Percentiles rank a stretch among this genome's conserved stretches.
phyloP scores from a whole-genome alignment of 2,113 vertebrate genomes.

The Sitta europaea region DNA sequence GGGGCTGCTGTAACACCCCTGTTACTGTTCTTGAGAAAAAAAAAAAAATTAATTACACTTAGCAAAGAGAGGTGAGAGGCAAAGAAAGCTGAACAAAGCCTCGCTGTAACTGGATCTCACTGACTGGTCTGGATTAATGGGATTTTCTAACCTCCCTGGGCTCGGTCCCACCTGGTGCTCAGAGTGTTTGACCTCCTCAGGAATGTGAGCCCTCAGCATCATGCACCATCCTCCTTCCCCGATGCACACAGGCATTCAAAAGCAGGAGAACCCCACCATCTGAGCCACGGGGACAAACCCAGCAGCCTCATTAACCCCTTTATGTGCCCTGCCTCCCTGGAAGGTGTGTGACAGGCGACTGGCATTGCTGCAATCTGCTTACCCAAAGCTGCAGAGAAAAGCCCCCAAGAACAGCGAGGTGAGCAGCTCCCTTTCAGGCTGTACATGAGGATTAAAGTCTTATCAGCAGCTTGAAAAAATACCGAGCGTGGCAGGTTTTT shows the following conservation, averaged over 20 bases:
- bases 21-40: neutral
- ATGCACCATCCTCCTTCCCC: neutral
- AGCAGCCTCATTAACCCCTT: neutral
- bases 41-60: neutral
- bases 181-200: neutral
- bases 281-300: neutral
- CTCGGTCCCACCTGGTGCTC: neutral
- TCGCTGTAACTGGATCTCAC: neutral
- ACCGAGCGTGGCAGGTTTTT: neutral
- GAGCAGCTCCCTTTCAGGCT: neutral
- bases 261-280: neutral
- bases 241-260: accelerated
- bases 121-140: neutral
- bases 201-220: neutral
- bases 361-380: neutral
- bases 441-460: neutral
- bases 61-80: neutral
- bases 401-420: neutral
- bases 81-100: neutral
- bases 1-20: neutral
- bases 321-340: neutral
- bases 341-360: neutral
- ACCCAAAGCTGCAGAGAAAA: neutral
- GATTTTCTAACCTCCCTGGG: neutral
- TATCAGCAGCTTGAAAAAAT: neutral